Conservation (phyloP, 2,113 vertebrate genomes). For the Gymnarchus niloticus region DNA sequence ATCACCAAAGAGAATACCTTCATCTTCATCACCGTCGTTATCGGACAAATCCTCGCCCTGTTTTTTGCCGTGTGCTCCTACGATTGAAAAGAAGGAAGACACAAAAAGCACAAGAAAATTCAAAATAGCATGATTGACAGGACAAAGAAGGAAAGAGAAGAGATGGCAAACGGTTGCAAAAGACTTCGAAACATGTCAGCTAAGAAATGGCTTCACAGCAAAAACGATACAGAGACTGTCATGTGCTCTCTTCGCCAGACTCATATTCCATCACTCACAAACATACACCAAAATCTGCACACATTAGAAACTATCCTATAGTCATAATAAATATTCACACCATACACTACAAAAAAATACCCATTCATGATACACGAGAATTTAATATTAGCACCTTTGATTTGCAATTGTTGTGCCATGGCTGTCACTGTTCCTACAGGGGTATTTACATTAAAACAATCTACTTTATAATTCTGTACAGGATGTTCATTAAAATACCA, state of each 20-base stretch:
- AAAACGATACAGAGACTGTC: not conserved
- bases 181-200: slow-evolving; percentile 2
- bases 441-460: too few relatives aligned
- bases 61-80: slow-evolving; percentile 98
- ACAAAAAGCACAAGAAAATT: slow-evolving; percentile 84
- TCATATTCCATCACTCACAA: not conserved
- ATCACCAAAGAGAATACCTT: slow-evolving; percentile 93
- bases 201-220: slow-evolving; percentile 1
- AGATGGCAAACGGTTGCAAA: slow-evolving; percentile 16
- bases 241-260: not conserved
- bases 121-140: slow-evolving; percentile 80
- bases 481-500: too few relatives aligned
- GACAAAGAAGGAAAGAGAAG: slow-evolving; percentile 41
- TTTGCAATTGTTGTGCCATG: not conserved
- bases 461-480: too few relatives aligned
- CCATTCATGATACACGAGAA: not conserved
- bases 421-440: too few relatives aligned
- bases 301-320: not conserved
- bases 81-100: slow-evolving; percentile 83
- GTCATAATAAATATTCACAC: not conserved
- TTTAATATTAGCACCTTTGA: not conserved
- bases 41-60: slow-evolving; percentile 98
- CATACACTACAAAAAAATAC: not conserved
- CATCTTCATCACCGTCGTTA: slow-evolving; percentile 99
- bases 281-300: not conserved